A percentile compares a stretch with the other conserved stretches of the same genome.
Evolutionary conservation across 2,888 invertebrate species (phyloP).

Genomic region (Dexiosoma caninum): DNA sequence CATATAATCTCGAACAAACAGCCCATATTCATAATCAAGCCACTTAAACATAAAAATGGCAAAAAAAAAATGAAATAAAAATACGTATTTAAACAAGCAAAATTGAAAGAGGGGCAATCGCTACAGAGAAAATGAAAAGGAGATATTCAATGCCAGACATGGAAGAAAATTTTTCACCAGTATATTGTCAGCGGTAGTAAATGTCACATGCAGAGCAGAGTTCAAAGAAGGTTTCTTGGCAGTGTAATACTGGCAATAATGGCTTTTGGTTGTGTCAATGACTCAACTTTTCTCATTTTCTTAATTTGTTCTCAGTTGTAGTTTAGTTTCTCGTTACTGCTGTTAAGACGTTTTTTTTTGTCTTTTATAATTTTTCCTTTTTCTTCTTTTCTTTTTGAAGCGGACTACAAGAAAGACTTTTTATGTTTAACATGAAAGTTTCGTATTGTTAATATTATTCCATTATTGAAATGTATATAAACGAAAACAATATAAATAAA

Average conservation of each 20-base stretch:
- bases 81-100: background rate
- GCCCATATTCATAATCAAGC: constrained; percentile 50
- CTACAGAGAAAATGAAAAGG: too few species aligned
- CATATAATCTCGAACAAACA: constrained; percentile 29
- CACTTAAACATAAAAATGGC: constrained; percentile 17
- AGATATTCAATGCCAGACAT: background rate
- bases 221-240: background rate
- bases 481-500: background rate
- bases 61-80: background rate
- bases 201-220: background rate
- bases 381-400: too few species aligned
- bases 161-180: background rate
- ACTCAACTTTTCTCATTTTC: background rate
- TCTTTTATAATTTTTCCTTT: too few species aligned
- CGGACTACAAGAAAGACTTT: too few species aligned
- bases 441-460: too few species aligned
- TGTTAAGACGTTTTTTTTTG: too few species aligned
- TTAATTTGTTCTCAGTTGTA: background rate
- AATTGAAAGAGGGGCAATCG: background rate
- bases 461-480: too few species aligned
- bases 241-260: background rate
- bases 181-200: background rate
- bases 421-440: too few species aligned
- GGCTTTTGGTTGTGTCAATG: constrained; percentile 8
- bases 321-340: background rate